Evolutionary conservation across 2,888 invertebrate species (phyloP).

Genomic region (Eilema griseolum): DNA sequence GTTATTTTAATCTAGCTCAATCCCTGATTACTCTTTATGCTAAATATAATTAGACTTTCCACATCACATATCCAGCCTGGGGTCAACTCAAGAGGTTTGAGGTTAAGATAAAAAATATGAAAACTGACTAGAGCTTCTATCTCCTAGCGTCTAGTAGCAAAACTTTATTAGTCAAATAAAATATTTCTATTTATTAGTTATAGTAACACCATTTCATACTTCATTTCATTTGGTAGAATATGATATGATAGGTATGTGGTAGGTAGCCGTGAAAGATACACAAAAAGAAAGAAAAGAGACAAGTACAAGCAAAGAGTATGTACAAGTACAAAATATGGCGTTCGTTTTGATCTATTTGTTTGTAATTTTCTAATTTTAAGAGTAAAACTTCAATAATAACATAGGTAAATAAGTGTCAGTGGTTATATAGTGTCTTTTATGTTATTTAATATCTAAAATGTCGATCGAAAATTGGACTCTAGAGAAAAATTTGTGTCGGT

Average conservation of each 20-base stretch:
- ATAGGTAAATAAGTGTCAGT: neutral
- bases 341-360: constrained; percentile 1
- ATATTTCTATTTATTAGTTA: neutral
- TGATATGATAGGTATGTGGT: too few relatives aligned
- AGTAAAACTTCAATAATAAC: neutral
- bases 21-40: too few relatives aligned
- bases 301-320: too few relatives aligned
- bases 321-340: neutral
- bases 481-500: constrained; percentile 73
- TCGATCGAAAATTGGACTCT: constrained; percentile 62
- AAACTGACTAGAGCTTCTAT: neutral
- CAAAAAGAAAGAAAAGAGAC: neutral
- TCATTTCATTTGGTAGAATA: too few relatives aligned
- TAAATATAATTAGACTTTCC: too few relatives aligned
- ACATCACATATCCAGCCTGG: too few relatives aligned
- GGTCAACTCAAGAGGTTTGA: neutral
- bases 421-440: neutral
- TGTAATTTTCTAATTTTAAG: neutral
- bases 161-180: neutral
- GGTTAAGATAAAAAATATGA: too few relatives aligned
- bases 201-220: neutral
- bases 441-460: constrained; percentile 55
- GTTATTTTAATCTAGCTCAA: too few relatives aligned
- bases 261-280: too few relatives aligned
- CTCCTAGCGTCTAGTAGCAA: neutral